Conservation (phyloP, 2,113 vertebrate genomes). For the Sceloporus undulatus region DNA sequence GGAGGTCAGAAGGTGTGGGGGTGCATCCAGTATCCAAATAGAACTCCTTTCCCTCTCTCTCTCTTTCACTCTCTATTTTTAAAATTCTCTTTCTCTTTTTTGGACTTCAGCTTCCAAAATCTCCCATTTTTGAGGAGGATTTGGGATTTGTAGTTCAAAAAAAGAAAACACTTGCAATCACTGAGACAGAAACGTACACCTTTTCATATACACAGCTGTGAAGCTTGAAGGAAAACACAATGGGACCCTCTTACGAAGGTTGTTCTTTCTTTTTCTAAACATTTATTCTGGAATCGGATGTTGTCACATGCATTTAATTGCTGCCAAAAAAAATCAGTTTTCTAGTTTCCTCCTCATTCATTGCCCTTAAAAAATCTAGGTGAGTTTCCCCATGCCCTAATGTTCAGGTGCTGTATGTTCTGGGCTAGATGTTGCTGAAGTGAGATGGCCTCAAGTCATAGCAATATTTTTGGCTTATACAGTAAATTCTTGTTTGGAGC, state of each 20-base stretch:
- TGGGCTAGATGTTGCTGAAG: not conserved
- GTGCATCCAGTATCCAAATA: slow-evolving; percentile 41
- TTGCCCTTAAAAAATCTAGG: not conserved
- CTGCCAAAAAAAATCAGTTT: not conserved
- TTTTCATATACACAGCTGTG: slow-evolving; percentile 42
- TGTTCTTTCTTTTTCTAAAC: slow-evolving; percentile 3
- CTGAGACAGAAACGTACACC: too few species aligned
- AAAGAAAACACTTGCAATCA: not conserved
- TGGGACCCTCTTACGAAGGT: not conserved
- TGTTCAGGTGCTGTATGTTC: too few species aligned
- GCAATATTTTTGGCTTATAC: too few species aligned
- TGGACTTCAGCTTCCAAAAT: too few species aligned
- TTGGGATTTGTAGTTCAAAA: too few species aligned
- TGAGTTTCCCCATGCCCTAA: too few species aligned
- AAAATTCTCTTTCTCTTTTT: not conserved
- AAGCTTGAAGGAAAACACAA: slow-evolving; percentile 40
- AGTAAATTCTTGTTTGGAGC: too few species aligned
- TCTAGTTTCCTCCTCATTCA: not conserved
- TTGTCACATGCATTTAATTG: not conserved
- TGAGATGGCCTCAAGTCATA: not conserved
- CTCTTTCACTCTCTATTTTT: too few species aligned
- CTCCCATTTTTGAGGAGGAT: too few species aligned
- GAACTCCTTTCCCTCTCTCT: slow-evolving; percentile 61
- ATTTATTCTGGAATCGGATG: not conserved
- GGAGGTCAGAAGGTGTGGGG: too few species aligned